Base-by-base conservation (phyloP, 1,140 invertebrate species). In the Ips typographus region DNA sequence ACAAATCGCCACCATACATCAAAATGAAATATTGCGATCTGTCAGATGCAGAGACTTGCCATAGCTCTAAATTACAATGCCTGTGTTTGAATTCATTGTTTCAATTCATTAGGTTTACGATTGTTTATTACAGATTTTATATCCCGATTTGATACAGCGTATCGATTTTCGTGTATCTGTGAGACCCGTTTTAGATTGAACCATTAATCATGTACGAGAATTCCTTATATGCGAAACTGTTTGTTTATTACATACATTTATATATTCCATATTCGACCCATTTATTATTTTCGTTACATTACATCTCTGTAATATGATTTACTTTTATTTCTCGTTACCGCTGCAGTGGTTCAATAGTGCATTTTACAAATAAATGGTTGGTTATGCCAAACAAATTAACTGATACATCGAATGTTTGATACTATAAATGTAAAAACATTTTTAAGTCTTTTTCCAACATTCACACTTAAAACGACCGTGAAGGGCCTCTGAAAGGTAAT, bases 21-120 rank as follows among this genome's bases (percentile, higher is more conserved):
- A 64, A 64, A 64, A 55, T 64, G 62, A 64, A 60, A 60, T 42
- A 60, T 40, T 64, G 51, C 62, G 41, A 53, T 64, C 51, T 64
- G 62, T 64, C 58, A 55, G 8, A 55, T n/a, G 7, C 62, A 64
- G 62, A 51, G 42, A 64, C 51, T 64, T 55, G 62, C 49, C 55
- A 53, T 64, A 7, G n/a, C 40, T 42, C 58, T 37, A 55, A 64
- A 64, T 42, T 64, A 47, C 49, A 53, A 64, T 53, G 49, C 39
- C 62, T 64, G 62, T 53, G 51, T 64, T 64, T 64, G 62, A 64
- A 64, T 64, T 64, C 62, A 64, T 64, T 64, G 62, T 64, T 53
- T 64, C 62, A 64, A 53, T 64, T 64, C 62, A 64, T 64, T 64
- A 64, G 49, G 49, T 64, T 64, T 53, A 64, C 62, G 49, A 64